Conservation (phyloP, 2,797 vertebrate species). For the Sebastes alutus region DNA sequence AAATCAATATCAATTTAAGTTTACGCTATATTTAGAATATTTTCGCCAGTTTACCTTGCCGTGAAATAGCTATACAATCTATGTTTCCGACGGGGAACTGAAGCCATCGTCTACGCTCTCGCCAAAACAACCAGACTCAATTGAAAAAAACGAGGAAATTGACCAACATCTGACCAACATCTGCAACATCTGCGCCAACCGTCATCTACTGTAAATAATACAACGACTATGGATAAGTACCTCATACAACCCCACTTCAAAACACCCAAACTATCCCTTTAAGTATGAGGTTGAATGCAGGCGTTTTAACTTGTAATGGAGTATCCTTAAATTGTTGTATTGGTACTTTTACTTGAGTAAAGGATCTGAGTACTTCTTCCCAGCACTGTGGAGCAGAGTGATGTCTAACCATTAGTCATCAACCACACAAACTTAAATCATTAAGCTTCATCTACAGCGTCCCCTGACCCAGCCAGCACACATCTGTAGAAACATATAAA, state of each 20-base stretch:
- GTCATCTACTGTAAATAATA: too few species aligned
- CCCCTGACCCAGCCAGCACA: slow-evolving; percentile 15
- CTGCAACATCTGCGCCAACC: too few species aligned
- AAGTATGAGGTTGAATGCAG: background rate
- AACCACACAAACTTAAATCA: slow-evolving; percentile 10
- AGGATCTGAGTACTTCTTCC: background rate
- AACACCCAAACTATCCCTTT: background rate
- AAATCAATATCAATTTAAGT: too few species aligned
- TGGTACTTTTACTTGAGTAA: background rate
- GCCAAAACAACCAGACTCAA: too few species aligned
- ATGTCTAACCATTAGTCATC: background rate
- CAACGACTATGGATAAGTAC: too few species aligned
- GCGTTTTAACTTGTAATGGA: background rate
- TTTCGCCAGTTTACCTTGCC: too few species aligned
- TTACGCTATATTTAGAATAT: too few species aligned
- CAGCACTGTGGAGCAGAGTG: background rate
- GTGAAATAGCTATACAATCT: too few species aligned
- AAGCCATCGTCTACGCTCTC: fast-evolving
- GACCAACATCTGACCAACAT: too few species aligned
- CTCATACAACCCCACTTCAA: too few species aligned
- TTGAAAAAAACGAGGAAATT: fast-evolving
- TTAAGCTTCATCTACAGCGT: slow-evolving; percentile 1
- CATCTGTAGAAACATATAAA: slow-evolving; percentile 6
- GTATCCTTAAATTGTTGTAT: background rate
- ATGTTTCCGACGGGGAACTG: too few species aligned